Conservation (phyloP, 1,140 invertebrate species). For the Heliconius hewitsoni region DNA sequence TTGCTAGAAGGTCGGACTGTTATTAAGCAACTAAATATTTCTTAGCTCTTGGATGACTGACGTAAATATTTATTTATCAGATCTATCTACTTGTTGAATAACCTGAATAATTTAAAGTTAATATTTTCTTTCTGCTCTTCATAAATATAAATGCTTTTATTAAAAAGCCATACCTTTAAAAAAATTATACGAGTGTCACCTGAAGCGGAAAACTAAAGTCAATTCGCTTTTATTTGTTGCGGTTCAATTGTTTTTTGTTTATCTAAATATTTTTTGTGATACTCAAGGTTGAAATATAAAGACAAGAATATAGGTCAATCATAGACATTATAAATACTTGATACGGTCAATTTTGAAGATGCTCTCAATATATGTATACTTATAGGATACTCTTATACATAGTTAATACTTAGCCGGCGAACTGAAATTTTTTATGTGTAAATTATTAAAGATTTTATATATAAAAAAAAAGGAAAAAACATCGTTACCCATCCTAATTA, state of each 20-base stretch:
- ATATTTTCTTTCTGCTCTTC: background rate
- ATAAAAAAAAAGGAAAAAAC: no score
- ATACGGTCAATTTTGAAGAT: background rate
- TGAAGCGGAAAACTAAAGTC: background rate
- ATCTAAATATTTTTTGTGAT: background rate
- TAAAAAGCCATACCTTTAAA: no score
- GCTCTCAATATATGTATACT: background rate
- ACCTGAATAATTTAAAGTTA: background rate
- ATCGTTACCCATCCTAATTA: no score
- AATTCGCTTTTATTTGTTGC: background rate
- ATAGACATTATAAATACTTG: background rate
- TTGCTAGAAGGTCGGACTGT: constrained; percentile 31
- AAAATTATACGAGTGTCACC: no score
- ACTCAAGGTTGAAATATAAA: background rate
- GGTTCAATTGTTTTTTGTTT: background rate
- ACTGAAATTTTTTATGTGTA: no score
- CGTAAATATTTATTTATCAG: constrained; percentile 30
- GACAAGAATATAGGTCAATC: background rate
- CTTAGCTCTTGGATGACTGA: constrained; percentile 20
- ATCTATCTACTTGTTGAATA: background rate
- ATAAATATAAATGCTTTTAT: no score
- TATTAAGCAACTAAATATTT: constrained; percentile 16
- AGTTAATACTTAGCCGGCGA: no score
- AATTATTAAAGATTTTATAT: no score
- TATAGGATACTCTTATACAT: no score